Conservation (phyloP, 2,113 vertebrate species). For the Triplophysa dalaica region DNA sequence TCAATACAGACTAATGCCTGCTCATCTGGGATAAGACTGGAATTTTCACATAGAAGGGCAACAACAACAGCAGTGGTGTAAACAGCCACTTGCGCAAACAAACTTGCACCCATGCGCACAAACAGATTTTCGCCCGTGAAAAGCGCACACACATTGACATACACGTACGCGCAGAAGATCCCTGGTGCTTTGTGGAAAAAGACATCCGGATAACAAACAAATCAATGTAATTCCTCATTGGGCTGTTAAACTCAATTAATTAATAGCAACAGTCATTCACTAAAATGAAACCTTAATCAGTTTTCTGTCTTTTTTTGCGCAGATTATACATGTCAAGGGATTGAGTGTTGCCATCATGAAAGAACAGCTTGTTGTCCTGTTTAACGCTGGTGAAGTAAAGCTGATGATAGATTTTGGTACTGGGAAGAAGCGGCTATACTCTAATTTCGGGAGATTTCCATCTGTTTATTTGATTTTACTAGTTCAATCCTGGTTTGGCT, state of each 20-base stretch:
- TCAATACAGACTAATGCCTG: conserved; percentile 68
- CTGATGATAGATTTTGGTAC: conserved; percentile 58
- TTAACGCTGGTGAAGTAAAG: conserved; percentile 46
- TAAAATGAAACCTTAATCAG: conserved; percentile 42
- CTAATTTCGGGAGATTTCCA: conserved; percentile 68
- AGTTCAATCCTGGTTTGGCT: conserved; percentile 60
- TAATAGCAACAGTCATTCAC: conserved; percentile 24
- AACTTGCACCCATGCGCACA: conserved; percentile 13
- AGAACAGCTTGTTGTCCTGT: conserved; percentile 45
- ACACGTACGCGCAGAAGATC: conserved; percentile 29
- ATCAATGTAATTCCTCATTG: conserved; percentile 10
- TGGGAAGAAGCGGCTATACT: conserved; percentile 58
- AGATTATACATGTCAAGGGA: conserved; percentile 51
- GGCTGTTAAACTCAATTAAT: conserved; percentile 33
- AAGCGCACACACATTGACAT: conserved; percentile 27
- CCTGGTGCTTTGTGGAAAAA: conserved; percentile 6
- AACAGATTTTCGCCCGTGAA: conserved; percentile 7
- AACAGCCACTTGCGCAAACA: conserved; percentile 42
- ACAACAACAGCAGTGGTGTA: conserved; percentile 66
- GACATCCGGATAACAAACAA: conserved; percentile 30
- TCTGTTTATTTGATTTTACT: conserved; percentile 70
- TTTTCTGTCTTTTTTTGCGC: conserved; percentile 38
- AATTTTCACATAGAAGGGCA: conserved; percentile 64
- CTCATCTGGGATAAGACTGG: conserved; percentile 65
- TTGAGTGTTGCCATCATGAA: conserved; percentile 46